Conservation (phyloP, 2,888 invertebrate genomes). For the Tolmerus cingulatus region DNA sequence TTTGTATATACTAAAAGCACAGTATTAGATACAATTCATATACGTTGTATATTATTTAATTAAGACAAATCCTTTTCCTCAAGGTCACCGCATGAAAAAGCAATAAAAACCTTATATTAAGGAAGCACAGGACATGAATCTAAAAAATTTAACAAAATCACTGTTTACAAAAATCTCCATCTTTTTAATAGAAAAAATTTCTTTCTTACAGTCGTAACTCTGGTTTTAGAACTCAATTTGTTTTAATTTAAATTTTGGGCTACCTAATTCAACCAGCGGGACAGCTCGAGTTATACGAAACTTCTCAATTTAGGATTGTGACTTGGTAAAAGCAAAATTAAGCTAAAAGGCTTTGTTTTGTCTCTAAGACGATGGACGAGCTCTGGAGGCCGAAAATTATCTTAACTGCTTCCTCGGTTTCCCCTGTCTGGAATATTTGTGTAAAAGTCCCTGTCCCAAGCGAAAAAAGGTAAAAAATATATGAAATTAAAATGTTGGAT, state of each 20-base stretch:
- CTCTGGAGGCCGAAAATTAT: background rate
- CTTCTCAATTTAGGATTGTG: background rate
- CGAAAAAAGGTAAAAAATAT: background rate
- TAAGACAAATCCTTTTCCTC: too few species aligned
- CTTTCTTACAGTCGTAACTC: background rate
- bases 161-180: background rate
- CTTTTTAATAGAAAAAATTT: background rate
- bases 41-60: too few species aligned
- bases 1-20: too few species aligned
- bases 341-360: background rate
- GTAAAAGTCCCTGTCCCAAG: background rate
- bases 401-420: background rate
- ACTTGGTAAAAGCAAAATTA: background rate
- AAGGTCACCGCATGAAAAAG: background rate
- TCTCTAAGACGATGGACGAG: background rate
- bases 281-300: background rate
- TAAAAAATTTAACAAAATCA: background rate
- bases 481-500: conserved; percentile 2
- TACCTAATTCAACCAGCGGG: background rate
- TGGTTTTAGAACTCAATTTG: background rate
- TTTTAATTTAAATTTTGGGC: background rate
- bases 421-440: background rate
- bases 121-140: background rate
- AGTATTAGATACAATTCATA: too few species aligned
- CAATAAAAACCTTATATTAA: background rate